Base-by-base conservation (phyloP, 2,113 vertebrate genomes). In the Euleptes europaea region DNA sequence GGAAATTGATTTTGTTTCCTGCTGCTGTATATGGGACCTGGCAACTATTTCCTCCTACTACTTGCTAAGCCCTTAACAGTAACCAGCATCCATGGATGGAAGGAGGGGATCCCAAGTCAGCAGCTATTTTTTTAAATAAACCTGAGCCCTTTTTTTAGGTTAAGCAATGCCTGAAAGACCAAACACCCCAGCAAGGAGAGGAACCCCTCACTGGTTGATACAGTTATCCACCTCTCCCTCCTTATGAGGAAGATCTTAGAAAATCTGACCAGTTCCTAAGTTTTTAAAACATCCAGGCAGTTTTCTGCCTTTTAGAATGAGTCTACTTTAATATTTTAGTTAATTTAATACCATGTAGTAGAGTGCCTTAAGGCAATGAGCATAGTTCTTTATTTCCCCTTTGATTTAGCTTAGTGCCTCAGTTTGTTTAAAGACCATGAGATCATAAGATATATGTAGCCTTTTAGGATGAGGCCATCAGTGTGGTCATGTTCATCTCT, bases 311-410 rank as follows among this genome's bases (percentile, higher is more conserved):
- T 44, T 38, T 54, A 85, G 28, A 40, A 31, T 71, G 65, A 77
- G 71, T 4, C 40, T 90, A 17, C 92, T 23, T 77, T 90, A 93
- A 86, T 85, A 88, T 76, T 47, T 0, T 89, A 90, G 28, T 88
- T 89, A 88, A 91, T 90, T 91, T 91, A 88, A 15, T 73, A 87
- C 35, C 72, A 92, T 81, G 86, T 93, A 90, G 90, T 91, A 93
- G 89, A 89, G 82, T 91, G 93, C 90, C 78, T 90, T 38, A n/a
- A 84, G 90, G 82, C 83, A 92, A 89, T 83, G 78, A 89, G 40
- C 38, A 70, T 82, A 63, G 11, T 82, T 88, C 87, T 78, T 67
- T 76, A 88, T 83, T 79, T 91, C 81, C 44, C 12, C 26, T 91
- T 74, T 42, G 87, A 35, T 85, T 92, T 89, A 81, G 88, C 87